Evolutionary conservation across 1,140 invertebrate species (phyloP), one percentile per base, ranked within the genome.

Genomic region (Zophobas atratus): DNA sequence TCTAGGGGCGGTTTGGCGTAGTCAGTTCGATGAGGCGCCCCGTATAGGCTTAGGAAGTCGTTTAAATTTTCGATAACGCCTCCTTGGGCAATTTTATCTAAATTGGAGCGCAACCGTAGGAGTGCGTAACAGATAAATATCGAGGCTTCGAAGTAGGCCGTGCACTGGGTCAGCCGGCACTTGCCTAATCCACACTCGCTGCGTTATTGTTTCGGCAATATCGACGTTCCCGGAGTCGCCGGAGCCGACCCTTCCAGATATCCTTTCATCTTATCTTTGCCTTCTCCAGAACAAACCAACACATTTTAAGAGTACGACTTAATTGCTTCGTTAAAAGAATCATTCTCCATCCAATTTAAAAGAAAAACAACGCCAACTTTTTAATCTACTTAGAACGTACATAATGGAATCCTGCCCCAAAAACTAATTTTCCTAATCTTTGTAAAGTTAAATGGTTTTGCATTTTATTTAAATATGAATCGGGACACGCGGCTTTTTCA

Each of bases 371-470:
- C 41, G 36, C 5, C 6, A 51, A 48, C n/a, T 38, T 67, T 67
- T 67, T 67, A 67, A 67, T 67, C 60, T 36, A 46, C 60, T 46
- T 67, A 41, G 60, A 20, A 67, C 33, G 60, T 67, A 67, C 60
- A 67, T 67, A 67, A 67, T 43, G 39, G 39, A 67, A 67, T 46
- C 39, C 43, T 67, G 38, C 39, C 8, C 60, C 38, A 60, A 67
- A 67, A 67, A 67, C 60, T 67, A 67, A 67, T 67, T 67, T 67
- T 67, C 60, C 60, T 67, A 67, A 67, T 67, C 60, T 67, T 67
- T 67, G 60, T 67, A 2, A 67, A 67, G 39, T 67, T 43, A 67
- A 67, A 67, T 67, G 38, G 39, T 4, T 67, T 48, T 48, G 60
- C 60, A 43, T 67, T 67, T 67, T 67, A 67, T 67, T 67, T 67